These are phyloP conservation scores for Elysia crispata DNA, from an alignment of 2,888 invertebrate species.

Conservation along the genomic window DNA sequence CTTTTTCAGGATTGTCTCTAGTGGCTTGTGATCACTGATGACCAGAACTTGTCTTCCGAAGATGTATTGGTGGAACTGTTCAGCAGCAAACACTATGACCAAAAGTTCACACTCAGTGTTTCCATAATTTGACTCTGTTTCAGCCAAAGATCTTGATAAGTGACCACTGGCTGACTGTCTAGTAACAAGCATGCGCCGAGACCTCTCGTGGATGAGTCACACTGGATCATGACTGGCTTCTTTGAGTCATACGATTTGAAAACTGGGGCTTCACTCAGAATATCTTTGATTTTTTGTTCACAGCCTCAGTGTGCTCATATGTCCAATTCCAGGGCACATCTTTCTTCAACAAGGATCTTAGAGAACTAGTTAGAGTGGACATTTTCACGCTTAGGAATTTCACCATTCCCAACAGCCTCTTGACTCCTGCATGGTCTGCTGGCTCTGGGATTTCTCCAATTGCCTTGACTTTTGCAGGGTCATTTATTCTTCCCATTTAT, in stretches of 20 bases:
- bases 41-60: slow-evolving; percentile 52
- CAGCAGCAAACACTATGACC: slow-evolving; percentile 52
- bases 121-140: slow-evolving; percentile 54
- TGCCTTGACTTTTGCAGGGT: slow-evolving; percentile 9
- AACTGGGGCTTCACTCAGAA: slow-evolving; percentile 41
- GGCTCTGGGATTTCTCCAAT: neutral
- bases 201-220: slow-evolving; percentile 51
- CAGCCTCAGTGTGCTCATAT: slow-evolving; percentile 33
- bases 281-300: slow-evolving; percentile 42
- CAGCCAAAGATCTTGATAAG: slow-evolving; percentile 52
- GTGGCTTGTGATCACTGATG: slow-evolving; percentile 56
- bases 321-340: slow-evolving; percentile 40
- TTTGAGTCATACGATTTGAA: slow-evolving; percentile 48
- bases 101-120: slow-evolving; percentile 61
- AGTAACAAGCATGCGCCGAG: slow-evolving; percentile 57
- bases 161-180: slow-evolving; percentile 53
- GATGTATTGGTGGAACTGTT: slow-evolving; percentile 54
- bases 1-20: slow-evolving; percentile 54
- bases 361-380: slow-evolving; percentile 14
- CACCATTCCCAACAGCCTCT: slow-evolving; percentile 5
- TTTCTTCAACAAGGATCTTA: slow-evolving; percentile 27
- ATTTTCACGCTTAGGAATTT: neutral
- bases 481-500: slow-evolving; percentile 39
- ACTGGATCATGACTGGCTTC: slow-evolving; percentile 48
- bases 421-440: neutral